Evolutionary conservation across 2,888 invertebrate species (phyloP).

Genomic region (Hemicrepidius hirtus): DNA sequence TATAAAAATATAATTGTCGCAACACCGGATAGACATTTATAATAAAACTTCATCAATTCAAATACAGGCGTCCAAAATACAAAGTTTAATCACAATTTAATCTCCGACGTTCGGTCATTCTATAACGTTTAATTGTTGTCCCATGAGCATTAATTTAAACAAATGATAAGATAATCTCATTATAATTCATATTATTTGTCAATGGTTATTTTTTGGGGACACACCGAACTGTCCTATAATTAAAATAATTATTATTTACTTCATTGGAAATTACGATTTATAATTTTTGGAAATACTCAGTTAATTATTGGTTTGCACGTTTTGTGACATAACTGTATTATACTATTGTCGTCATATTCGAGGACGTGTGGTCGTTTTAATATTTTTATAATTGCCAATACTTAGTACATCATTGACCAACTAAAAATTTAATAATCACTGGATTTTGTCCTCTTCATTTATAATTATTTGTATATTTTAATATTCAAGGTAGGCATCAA

Average conservation of each 20-base stretch:
- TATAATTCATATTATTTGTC: slow-evolving; percentile 59
- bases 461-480: too few relatives aligned
- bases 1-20: slow-evolving; percentile 69
- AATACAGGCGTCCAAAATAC: slow-evolving; percentile 55
- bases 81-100: slow-evolving; percentile 56
- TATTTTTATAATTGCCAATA: slow-evolving; percentile 42
- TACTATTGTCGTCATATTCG: slow-evolving; percentile 29
- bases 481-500: too few relatives aligned
- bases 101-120: slow-evolving; percentile 36
- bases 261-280: slow-evolving; percentile 39
- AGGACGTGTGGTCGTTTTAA: slow-evolving; percentile 38
- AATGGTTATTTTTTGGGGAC: slow-evolving; percentile 45
- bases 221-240: slow-evolving; percentile 45
- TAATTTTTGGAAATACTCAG: slow-evolving; percentile 43
- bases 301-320: slow-evolving; percentile 37
- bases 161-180: slow-evolving; percentile 63
- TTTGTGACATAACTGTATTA: slow-evolving; percentile 44
- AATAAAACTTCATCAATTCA: slow-evolving; percentile 69
- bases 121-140: slow-evolving; percentile 52
- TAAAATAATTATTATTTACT: slow-evolving; percentile 55
- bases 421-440: not conserved
- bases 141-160: slow-evolving; percentile 58
- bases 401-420: slow-evolving; percentile 29
- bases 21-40: slow-evolving; percentile 71
- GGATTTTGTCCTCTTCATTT: not conserved